A percentile compares a stretch with the other conserved stretches of the same genome.
Conservation (phyloP, 2,113 vertebrate species). For the Hemicordylus capensis region DNA sequence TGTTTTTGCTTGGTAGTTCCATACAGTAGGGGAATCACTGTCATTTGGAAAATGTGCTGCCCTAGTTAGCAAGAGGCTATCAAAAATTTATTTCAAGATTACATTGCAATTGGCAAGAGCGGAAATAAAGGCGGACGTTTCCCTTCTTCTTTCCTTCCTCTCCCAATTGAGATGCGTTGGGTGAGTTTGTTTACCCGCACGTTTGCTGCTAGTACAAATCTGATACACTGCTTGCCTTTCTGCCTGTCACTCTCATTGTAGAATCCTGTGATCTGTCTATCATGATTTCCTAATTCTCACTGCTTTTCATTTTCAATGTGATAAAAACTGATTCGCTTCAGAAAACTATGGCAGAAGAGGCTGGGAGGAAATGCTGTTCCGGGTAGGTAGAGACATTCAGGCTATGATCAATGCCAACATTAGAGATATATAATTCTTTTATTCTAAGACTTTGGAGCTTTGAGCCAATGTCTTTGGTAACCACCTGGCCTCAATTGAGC, state of each 20-base stretch:
- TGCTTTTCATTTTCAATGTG: neutral
- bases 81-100: slow-evolving; percentile 57
- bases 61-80: slow-evolving; percentile 54
- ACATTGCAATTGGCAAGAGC: slow-evolving; percentile 44
- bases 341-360: slow-evolving; percentile 1
- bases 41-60: neutral
- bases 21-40: neutral
- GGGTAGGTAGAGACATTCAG: slow-evolving; percentile 17
- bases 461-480: accelerated
- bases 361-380: neutral
- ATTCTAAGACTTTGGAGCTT: slow-evolving; percentile 11
- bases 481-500: neutral
- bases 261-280: slow-evolving; percentile 20
- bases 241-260: slow-evolving; percentile 33
- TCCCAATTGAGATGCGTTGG: neutral
- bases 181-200: neutral
- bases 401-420: slow-evolving; percentile 15
- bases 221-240: neutral
- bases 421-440: neutral
- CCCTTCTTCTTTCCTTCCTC: neutral
- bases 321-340: slow-evolving; percentile 18
- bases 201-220: neutral
- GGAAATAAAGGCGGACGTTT: slow-evolving; percentile 6
- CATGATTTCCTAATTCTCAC: neutral
- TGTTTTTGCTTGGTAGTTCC: neutral